A percentile compares a stretch with the other conserved stretches of the same genome.
Conservation (phyloP, 35 echinoderm and acorn worm genomes). For the Amphiura filiformis region DNA sequence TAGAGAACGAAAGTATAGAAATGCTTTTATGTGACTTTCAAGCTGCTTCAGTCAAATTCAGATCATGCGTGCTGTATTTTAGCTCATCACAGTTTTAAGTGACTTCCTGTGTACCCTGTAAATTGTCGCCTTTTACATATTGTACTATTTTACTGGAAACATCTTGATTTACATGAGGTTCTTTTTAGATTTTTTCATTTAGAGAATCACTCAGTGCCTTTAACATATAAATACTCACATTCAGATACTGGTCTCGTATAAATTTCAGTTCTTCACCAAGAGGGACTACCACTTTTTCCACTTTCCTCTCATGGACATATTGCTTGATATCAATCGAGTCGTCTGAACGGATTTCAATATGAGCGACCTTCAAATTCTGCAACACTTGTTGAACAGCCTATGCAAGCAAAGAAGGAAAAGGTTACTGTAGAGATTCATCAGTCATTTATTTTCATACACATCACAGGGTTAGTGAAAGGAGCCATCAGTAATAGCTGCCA, state of each 20-base stretch:
- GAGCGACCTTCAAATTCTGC: conserved; percentile 75
- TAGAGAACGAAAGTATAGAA: too few species aligned
- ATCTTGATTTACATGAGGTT: too few species aligned
- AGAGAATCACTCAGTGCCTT: too few species aligned
- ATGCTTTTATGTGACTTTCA: too few species aligned
- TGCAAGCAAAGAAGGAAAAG: conserved; percentile 1
- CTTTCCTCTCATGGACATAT: conserved; percentile 81
- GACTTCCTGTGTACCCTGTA: too few species aligned
- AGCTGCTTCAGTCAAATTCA: too few species aligned
- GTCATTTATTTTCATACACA: background rate
- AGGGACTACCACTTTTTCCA: conserved; percentile 86
- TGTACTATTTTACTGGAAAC: too few species aligned
- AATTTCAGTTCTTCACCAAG: conserved; percentile 77
- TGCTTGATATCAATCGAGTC: conserved; percentile 89
- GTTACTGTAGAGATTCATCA: background rate
- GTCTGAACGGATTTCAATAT: conserved; percentile 93
- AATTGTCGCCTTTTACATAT: too few species aligned
- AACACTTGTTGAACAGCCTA: conserved; percentile 91
- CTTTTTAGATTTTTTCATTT: too few species aligned
- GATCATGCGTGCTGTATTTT: too few species aligned
- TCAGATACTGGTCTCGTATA: conserved; percentile 71
- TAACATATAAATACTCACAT: conserved; percentile 71
- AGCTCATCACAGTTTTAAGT: too few species aligned
- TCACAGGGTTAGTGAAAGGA: background rate
- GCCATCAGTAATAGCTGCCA: background rate